phyloP scores from a whole-genome alignment of 2,797 vertebrate genomes.

The Percopsis omiscomaycus region DNA sequence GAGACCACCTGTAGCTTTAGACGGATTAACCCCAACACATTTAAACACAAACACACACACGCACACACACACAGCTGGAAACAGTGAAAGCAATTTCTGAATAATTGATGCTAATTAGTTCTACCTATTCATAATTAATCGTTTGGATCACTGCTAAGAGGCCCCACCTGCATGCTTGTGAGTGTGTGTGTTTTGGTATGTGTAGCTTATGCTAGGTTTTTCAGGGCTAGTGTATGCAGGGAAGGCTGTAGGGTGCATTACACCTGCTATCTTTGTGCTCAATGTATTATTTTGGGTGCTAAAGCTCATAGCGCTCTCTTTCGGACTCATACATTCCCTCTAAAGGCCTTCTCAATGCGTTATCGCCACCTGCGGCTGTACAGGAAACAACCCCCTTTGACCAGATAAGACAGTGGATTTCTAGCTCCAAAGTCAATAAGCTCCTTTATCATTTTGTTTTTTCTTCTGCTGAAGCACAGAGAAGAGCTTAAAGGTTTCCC shows the following conservation, averaged over 20 bases:
- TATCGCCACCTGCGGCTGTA: conserved; percentile 26
- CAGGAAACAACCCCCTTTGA: conserved; percentile 25
- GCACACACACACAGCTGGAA: conserved; percentile 37
- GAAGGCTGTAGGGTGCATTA: not conserved
- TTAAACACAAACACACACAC: conserved; percentile 23
- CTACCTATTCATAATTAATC: conserved; percentile 73
- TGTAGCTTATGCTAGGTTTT: not conserved
- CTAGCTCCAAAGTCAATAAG: conserved; percentile 20
- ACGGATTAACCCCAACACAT: conserved; percentile 53
- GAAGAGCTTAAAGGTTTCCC: not conserved
- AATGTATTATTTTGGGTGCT: no score
- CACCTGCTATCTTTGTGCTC: no score
- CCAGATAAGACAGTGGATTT: conserved; percentile 39
- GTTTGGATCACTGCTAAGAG: conserved; percentile 46
- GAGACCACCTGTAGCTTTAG: conserved; percentile 49
- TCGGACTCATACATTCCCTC: not conserved
- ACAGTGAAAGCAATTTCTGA: conserved; percentile 60
- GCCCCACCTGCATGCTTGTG: conserved; percentile 36
- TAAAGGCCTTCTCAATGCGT: conserved; percentile 9
- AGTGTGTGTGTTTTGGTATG: conserved; percentile 2
- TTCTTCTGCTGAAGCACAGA: conserved; percentile 2
- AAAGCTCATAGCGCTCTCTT: not conserved
- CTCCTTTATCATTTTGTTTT: conserved; percentile 14
- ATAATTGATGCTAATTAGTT: conserved; percentile 65
- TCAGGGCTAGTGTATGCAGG: not conserved